These are phyloP conservation scores for Plagodis dolabraria DNA, from an alignment of 2,888 invertebrate genomes.

Conservation along the genomic window DNA sequence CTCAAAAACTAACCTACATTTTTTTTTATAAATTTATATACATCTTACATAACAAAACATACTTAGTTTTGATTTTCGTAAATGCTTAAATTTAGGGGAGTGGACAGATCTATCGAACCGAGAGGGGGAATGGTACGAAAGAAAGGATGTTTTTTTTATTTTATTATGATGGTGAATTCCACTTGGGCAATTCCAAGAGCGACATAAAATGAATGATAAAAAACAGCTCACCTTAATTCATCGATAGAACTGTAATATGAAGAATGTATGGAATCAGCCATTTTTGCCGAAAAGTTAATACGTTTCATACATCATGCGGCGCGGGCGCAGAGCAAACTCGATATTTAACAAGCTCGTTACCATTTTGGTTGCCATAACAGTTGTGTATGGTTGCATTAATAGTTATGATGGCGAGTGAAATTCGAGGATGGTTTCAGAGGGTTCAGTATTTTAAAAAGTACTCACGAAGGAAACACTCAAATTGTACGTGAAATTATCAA, in stretches of 20 bases:
- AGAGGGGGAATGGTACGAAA: too few species aligned
- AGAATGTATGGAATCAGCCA: conserved; percentile 28
- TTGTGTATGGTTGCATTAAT: conserved; percentile 49
- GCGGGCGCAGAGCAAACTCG: conserved; percentile 28
- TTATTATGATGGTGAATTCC: too few species aligned
- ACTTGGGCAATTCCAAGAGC: too few species aligned
- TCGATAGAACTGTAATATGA: conserved; percentile 4
- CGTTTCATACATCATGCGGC: conserved; percentile 50
- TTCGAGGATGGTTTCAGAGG: neutral
- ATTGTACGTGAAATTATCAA: too few species aligned
- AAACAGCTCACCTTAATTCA: neutral
- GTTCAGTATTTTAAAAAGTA: conserved; percentile 5
- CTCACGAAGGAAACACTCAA: conserved; percentile 13
- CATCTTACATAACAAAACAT: too few species aligned
- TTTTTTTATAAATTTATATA: too few species aligned
- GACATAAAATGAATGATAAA: too few species aligned
- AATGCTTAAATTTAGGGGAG: too few species aligned
- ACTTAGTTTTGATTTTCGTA: too few species aligned
- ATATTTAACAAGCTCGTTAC: conserved; percentile 62
- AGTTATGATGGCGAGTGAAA: conserved; percentile 8
- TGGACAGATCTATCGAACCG: too few species aligned
- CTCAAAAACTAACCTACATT: too few species aligned
- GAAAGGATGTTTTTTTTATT: too few species aligned
- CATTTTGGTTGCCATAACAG: conserved; percentile 54
- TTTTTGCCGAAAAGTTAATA: conserved; percentile 41